phyloP scores from a whole-genome alignment of 2,888 invertebrate species.

The Cheilosia grossa region DNA sequence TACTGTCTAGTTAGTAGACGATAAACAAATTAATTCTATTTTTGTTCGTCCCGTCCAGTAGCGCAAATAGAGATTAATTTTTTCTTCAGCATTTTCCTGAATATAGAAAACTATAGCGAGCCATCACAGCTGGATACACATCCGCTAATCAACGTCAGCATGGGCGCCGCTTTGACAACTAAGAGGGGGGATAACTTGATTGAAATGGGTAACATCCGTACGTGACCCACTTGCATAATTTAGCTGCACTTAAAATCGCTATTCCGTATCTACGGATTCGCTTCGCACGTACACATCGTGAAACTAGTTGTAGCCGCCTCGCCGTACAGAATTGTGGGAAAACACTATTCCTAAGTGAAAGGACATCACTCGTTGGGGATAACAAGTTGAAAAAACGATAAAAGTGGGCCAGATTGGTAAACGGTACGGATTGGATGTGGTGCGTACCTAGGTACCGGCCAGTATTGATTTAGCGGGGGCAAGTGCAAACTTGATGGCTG shows the following conservation, averaged over 20 bases:
- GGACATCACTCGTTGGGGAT: conserved; percentile 52
- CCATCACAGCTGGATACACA: conserved; percentile 66
- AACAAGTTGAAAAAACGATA: conserved; percentile 20
- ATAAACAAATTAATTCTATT: conserved; percentile 41
- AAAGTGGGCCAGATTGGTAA: conserved; percentile 41
- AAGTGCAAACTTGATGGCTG: conserved; percentile 42
- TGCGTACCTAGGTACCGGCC: background rate
- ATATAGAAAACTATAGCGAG: conserved; percentile 13
- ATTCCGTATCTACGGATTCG: conserved; percentile 64
- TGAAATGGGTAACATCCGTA: conserved; percentile 69
- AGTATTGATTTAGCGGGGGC: conserved; percentile 52
- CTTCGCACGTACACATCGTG: conserved; percentile 66
- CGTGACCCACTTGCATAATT: conserved; percentile 75
- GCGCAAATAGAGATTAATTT: conserved; percentile 43
- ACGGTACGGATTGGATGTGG: conserved; percentile 7
- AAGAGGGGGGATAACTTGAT: conserved; percentile 65
- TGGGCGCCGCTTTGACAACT: conserved; percentile 67
- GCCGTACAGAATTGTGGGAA: conserved; percentile 54
- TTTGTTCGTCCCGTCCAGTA: conserved; percentile 8
- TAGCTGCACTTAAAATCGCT: conserved; percentile 73
- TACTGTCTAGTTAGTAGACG: conserved; percentile 43
- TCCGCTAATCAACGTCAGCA: conserved; percentile 71
- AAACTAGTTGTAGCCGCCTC: conserved; percentile 26
- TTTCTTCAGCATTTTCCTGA: conserved; percentile 39
- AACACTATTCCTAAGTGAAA: conserved; percentile 33